Base-by-base conservation (phyloP, 2,113 vertebrate species). In the Leptodactylus fuscus region DNA sequence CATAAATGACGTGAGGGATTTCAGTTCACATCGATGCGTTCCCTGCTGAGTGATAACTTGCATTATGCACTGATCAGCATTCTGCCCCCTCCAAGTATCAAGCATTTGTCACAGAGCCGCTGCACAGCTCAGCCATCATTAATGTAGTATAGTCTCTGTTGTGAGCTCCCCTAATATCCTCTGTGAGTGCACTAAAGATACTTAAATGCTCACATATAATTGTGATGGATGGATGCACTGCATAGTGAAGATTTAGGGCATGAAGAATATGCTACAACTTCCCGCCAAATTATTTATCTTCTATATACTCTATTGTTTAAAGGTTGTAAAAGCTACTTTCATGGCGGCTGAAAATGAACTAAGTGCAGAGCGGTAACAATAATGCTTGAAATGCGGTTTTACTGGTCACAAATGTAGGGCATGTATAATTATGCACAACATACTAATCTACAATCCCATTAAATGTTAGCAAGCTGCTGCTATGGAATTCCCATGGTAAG, bases 11-110 rank as follows among this genome's bases (percentile, higher is more conserved):
- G 11, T 49, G 44, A 81, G 44, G 60, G 60, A 81, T 81, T 46
- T 81, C 27, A n/a, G 44, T 70, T 48, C 79, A 62, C 79, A 29
- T 81, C 46, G 41, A 82, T 70, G 44, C 46, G 12, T 48, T 82
- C 60, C 60, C 81, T 38, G 81, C 62, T 82, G 81, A 70, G 81
- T 51, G 62, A 82, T 82, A 82, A 82, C 81, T 70, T 82, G 13
- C 46, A 82, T 82, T 82, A 69, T 82, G 60, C 41, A 34, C 62
- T 70, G 60, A 82, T 82, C 62, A 70, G 44, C 62, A 69, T 70
- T 69, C 38, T 70, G 27, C 81, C 81, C 38, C 79, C 62, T 70
- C 27, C 24, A 15, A 70, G n/a, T n/a, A 51, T 67, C 5, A 24
- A 12, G 62, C 60, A 70, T 69, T 81, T 65, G 58, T 81, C 80